Evolutionary conservation across 2,113 vertebrate species (phyloP), one percentile per base, ranked within the genome.

Genomic region (Cranoglanis bouderius): DNA sequence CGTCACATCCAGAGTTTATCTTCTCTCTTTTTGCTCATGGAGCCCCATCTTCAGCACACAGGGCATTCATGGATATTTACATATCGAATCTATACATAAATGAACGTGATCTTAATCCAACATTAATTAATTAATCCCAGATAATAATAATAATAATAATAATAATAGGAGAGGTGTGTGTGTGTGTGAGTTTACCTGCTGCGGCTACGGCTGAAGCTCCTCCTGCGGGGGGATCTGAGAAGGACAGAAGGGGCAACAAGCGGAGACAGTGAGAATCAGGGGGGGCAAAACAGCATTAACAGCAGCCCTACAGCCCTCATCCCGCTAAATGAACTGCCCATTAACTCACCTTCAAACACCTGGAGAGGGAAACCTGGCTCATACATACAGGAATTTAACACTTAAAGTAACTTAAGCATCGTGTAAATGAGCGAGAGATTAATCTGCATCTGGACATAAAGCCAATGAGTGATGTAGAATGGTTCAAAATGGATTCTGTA

Each of bases 141-240:
- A 40, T 82, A 32, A 53, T 6, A 2, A 51, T 53, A n/a, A n/a
- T n/a, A n/a, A n/a, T n/a, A n/a, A n/a, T n/a, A 10, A 19, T 57
- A 35, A 35, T 1, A 6, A 8, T 13, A 65, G 29, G 10, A 12
- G 16, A 53, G 51, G 51, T 13, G 13, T 53, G 49, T 49, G 51
- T 43, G 40, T 43, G 40, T 6, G 51, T 29, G 4, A n/a, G n/a
- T 32, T 74, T 96, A 99, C 98, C 98, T 98, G 97, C 98, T 99
- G 87, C 98, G 97, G 94, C 98, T 99, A 24, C 98, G 97, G 91
- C 98, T 99, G 89, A 98, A 97, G 95, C 98, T 99, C 95, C 98
- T 98, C 95, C 97, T 98, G 91, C 98, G 96, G 67, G 98, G 98
- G 86, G 98, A 99, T 98, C 98, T 99, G 96, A 89, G 90, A 89